Evolutionary conservation across 35 echinoderm and acorn worm genomes (phyloP).

Genomic region (Nesometra sesokonis): DNA sequence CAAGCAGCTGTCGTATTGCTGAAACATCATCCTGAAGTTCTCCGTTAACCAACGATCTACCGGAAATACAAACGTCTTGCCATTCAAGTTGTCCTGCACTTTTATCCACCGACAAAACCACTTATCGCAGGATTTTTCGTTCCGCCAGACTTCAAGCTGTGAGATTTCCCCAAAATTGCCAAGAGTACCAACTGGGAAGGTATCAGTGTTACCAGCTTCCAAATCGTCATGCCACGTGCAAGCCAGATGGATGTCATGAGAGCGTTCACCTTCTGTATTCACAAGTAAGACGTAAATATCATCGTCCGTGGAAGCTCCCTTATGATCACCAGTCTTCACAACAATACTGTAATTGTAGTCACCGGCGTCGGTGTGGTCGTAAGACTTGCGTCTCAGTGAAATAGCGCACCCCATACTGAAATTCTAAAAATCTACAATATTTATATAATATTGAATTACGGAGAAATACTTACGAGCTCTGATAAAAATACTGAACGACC

Average conservation of each 20-base stretch:
- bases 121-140: conserved; percentile 3
- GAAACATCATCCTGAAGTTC: conserved; percentile 14
- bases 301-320: conserved; percentile 61
- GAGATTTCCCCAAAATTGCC: conserved; percentile 43
- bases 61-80: conserved; percentile 35
- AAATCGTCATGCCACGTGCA: conserved; percentile 59
- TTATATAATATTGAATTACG: too few species aligned
- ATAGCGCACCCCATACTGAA: too few species aligned
- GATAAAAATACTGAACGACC: too few species aligned
- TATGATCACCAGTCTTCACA: conserved; percentile 78
- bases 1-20: conserved; percentile 28
- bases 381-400: too few species aligned
- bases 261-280: conserved; percentile 39
- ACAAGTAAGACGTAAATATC: conserved; percentile 51
- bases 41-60: conserved; percentile 69
- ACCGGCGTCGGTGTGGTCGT: too few species aligned
- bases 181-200: conserved; percentile 50
- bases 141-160: conserved; percentile 62
- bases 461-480: too few species aligned
- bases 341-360: conserved; percentile 35
- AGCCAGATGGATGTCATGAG: conserved; percentile 48
- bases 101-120: conserved; percentile 54
- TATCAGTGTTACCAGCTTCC: conserved; percentile 37
- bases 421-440: too few species aligned
- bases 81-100: not conserved